phyloP scores from a whole-genome alignment of 2,888 invertebrate species.

The Periphyllus acericola region DNA sequence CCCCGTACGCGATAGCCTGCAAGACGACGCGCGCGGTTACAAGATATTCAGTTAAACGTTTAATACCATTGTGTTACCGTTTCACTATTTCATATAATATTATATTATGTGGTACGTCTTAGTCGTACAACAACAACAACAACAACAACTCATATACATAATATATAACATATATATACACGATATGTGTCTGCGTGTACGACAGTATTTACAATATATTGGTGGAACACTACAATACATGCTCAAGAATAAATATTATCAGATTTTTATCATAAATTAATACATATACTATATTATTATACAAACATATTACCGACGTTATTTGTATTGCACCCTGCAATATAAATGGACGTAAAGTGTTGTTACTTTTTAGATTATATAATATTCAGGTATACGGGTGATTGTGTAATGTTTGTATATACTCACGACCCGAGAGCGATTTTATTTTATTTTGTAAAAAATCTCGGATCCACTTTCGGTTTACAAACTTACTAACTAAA shows the following conservation, averaged over 20 bases:
- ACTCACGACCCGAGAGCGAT: no score
- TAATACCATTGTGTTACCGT: conserved; percentile 29
- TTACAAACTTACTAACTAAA: no score
- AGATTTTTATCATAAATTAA: conserved; percentile 18
- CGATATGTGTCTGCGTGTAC: not conserved
- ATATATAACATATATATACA: not conserved
- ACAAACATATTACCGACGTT: no score
- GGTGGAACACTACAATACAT: no score
- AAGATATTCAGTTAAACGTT: not conserved
- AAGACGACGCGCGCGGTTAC: not conserved
- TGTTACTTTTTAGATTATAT: no score
- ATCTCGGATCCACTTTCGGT: no score
- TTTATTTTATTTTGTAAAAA: no score
- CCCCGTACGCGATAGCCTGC: not conserved
- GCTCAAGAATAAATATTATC: not conserved
- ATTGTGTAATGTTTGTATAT: no score
- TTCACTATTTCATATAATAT: conserved; percentile 23
- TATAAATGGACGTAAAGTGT: no score
- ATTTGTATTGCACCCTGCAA: no score
- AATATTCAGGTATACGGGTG: no score
- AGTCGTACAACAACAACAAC: not conserved
- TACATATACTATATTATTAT: no score
- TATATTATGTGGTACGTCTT: not conserved
- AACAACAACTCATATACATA: not conserved
- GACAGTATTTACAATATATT: not conserved